Evolutionary conservation across 2,797 vertebrate genomes (phyloP).

Genomic region (Simalia tracyae): DNA sequence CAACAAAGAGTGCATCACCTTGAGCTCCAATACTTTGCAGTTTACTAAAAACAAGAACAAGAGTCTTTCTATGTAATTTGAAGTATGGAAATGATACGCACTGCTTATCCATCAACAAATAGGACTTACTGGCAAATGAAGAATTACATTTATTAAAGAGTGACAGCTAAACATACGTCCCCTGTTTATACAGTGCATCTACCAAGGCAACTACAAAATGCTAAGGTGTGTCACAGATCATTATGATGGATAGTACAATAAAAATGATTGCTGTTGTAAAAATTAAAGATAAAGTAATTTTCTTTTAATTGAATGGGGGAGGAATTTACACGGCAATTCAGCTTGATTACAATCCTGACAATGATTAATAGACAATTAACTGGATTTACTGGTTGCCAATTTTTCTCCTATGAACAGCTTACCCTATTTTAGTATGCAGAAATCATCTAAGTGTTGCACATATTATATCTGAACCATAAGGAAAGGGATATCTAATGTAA

Average conservation of each 20-base stretch:
- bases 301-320: slow-evolving; percentile 21
- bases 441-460: background rate
- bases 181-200: background rate
- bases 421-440: slow-evolving; percentile 1
- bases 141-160: background rate
- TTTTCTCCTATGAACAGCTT: slow-evolving; percentile 26
- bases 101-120: background rate
- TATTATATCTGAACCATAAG: slow-evolving; percentile 9
- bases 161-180: background rate
- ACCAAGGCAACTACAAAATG: background rate
- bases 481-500: background rate
- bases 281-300: slow-evolving; percentile 22
- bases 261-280: background rate
- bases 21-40: accelerated
- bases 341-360: slow-evolving; percentile 1
- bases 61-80: background rate
- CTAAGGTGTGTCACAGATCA: background rate
- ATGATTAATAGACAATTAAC: slow-evolving; percentile 1
- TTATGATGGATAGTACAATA: background rate
- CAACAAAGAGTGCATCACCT: background rate
- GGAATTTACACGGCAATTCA: slow-evolving; percentile 4
- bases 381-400: background rate
- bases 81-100: background rate
- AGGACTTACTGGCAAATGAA: accelerated
- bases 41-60: background rate